A percentile compares a stretch with the other conserved stretches of the same genome.
These are phyloP conservation scores for Xylophagus ater DNA, from an alignment of 2,888 invertebrate species.

Conservation along the genomic window DNA sequence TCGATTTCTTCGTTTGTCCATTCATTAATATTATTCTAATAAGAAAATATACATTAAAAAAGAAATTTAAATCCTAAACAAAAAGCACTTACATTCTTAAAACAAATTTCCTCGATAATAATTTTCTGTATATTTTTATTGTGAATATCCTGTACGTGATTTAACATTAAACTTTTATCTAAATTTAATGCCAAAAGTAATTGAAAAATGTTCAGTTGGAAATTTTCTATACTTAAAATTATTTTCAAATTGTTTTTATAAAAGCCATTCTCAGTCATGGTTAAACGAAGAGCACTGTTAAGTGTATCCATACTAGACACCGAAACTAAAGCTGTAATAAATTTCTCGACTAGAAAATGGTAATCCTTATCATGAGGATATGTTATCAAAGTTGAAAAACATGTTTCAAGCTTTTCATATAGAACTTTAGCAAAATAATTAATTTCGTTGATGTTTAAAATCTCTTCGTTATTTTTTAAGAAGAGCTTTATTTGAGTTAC, in stretches of 20 bases:
- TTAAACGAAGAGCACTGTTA: conserved; percentile 30
- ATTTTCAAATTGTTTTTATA: conserved; percentile 31
- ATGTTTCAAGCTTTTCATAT: conserved; percentile 32
- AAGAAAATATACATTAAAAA: background rate
- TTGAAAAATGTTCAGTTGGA: conserved; percentile 29
- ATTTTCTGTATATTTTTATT: conserved; percentile 2
- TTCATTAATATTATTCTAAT: conserved; percentile 7
- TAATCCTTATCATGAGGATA: conserved; percentile 12
- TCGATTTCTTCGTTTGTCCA: conserved; percentile 8
- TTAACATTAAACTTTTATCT: background rate
- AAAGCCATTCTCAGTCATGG: conserved; percentile 32
- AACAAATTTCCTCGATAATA: conserved; percentile 4
- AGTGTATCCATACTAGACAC: conserved; percentile 32
- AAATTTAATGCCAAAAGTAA: conserved; percentile 31
- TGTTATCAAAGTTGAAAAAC: conserved; percentile 27
- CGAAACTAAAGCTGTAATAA: conserved; percentile 15
- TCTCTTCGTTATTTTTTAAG: conserved; percentile 30
- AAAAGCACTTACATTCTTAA: conserved; percentile 11
- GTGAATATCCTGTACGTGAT: conserved; percentile 4
- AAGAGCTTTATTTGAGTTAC: conserved; percentile 40
- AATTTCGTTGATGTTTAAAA: conserved; percentile 28
- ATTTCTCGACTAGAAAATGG: conserved; percentile 9
- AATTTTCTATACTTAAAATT: conserved; percentile 16
- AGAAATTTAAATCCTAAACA: background rate
- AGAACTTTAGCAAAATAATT: conserved; percentile 38